Evolutionary conservation across 30 jellyfish, hydroid and myxozoan genomes (phyloP), one percentile per base, ranked within the genome.

Genomic region (Rhopilema esculentum): DNA sequence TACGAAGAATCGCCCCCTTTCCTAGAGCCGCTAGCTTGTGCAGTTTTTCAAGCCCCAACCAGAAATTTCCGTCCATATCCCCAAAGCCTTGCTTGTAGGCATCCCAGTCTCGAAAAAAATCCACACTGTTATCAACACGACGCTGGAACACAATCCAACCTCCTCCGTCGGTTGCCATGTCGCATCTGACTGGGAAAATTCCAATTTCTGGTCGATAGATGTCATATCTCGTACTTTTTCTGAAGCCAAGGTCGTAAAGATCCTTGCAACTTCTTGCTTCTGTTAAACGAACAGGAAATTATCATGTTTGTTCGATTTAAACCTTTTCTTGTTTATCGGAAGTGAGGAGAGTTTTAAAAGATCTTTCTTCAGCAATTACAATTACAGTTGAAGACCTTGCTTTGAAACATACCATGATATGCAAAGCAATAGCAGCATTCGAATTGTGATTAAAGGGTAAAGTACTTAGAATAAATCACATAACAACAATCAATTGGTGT

Each of bases 131-230:
- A 32, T 73, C 87, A 30, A 71, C 75, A 16, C 93, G 77, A 8
- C 93, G 30, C 66, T 84, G 93, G 53, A 84, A 18, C 7, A 84
- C 93, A 27, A 69, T 73, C 87, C 87, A 84, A 9, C 87, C 93
- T 19, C 84, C 84, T n/a, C 82, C 93, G 24, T 40, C 40, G 18
- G 82, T 71, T 27, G 67, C 62, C 92, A 83, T 73, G 82, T 84
- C 87, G 49, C 93, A 84, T n/a, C 33, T 26, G 21, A 79, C 71
- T 53, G 72, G 66, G 29, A 62, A 78, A 0, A 76, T 16, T 24
- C 27, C 22, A 1, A 29, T 71, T 7, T 61, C 82, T 8, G 82
- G 82, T 17, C 33, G 29, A 19, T 71, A 61, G 33, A 71, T 71
- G 33, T 52, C 28, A 7, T 27, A 30, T 71, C 18, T 18, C 27